Evolutionary conservation across 1,140 invertebrate genomes (phyloP).

Genomic region (Gryon sp.): DNA sequence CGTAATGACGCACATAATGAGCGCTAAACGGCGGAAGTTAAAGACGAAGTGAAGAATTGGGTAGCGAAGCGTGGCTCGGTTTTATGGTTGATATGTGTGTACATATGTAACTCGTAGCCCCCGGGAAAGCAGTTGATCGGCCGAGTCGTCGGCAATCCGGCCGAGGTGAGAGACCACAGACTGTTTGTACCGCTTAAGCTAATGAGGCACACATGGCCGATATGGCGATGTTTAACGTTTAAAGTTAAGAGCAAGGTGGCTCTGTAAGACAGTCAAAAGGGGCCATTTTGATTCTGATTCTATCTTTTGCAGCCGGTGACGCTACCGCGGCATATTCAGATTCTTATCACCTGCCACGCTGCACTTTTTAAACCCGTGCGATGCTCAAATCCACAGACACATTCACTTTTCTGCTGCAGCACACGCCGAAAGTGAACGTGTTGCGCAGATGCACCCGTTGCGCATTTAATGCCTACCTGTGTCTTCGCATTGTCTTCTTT

Average conservation of each 20-base stretch:
- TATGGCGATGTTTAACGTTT: slow-evolving; percentile 60
- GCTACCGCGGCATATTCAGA: slow-evolving; percentile 33
- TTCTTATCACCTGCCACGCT: slow-evolving; percentile 50
- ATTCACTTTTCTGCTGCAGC: slow-evolving; percentile 52
- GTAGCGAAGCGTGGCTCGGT: slow-evolving; percentile 1
- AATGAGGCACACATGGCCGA: slow-evolving; percentile 68
- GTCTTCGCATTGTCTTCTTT: slow-evolving; percentile 52
- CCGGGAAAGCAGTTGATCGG: slow-evolving; percentile 11
- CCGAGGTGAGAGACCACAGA: slow-evolving; percentile 60
- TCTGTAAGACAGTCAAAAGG: slow-evolving; percentile 61
- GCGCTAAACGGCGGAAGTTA: slow-evolving; percentile 21
- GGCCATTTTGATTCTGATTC: slow-evolving; percentile 58
- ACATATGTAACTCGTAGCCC: slow-evolving; percentile 26
- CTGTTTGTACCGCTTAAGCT: slow-evolving; percentile 68
- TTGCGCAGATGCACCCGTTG: slow-evolving; percentile 28
- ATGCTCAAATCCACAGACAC: slow-evolving; percentile 30
- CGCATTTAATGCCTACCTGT: slow-evolving; percentile 62
- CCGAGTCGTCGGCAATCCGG: slow-evolving; percentile 15
- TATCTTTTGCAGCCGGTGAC: slow-evolving; percentile 66
- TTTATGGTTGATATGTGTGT: slow-evolving; percentile 3
- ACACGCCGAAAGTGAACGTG: slow-evolving; percentile 50
- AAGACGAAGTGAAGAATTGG: slow-evolving; percentile 2
- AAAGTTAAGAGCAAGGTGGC: slow-evolving; percentile 51
- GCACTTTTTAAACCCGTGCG: slow-evolving; percentile 51
- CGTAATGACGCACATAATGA: too few relatives aligned